phyloP scores from a whole-genome alignment of 2,113 vertebrate species.

The Apeltes quadracus region DNA sequence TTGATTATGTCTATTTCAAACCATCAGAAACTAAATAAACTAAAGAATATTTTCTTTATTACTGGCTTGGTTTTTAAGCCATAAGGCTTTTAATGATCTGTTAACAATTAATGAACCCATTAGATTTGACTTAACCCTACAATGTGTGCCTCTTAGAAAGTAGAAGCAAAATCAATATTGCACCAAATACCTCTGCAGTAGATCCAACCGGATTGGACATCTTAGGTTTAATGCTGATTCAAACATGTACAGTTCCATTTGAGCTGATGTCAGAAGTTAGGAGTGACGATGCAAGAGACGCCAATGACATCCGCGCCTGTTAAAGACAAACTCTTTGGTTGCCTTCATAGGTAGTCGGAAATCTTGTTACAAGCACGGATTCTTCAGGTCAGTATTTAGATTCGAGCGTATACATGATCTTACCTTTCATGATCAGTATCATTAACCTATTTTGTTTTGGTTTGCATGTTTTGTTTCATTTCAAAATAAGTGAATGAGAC shows the following conservation, averaged over 20 bases:
- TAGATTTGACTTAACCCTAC: neutral
- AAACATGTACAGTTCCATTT: conserved; percentile 7
- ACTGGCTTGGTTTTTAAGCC: neutral
- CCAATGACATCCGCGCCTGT: conserved; percentile 7
- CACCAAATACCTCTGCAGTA: neutral
- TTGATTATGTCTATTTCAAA: neutral
- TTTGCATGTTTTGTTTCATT: neutral
- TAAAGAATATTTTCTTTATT: neutral
- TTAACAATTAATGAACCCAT: neutral
- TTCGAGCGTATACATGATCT: neutral
- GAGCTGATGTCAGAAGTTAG: conserved; percentile 12
- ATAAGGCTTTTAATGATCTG: neutral
- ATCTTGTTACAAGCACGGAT: neutral
- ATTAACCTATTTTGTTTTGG: neutral
- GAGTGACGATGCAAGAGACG: neutral
- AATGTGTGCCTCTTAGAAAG: too few relatives aligned
- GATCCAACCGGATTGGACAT: too few relatives aligned
- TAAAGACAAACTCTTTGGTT: neutral
- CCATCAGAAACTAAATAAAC: neutral
- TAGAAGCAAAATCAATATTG: neutral
- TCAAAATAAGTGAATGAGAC: neutral
- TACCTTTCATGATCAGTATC: neutral
- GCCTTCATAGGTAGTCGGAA: neutral
- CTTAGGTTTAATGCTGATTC: conserved; percentile 7
- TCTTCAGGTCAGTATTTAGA: neutral